Evolutionary conservation across 2,797 vertebrate genomes (phyloP).

Genomic region (Smutsia gigantea): DNA sequence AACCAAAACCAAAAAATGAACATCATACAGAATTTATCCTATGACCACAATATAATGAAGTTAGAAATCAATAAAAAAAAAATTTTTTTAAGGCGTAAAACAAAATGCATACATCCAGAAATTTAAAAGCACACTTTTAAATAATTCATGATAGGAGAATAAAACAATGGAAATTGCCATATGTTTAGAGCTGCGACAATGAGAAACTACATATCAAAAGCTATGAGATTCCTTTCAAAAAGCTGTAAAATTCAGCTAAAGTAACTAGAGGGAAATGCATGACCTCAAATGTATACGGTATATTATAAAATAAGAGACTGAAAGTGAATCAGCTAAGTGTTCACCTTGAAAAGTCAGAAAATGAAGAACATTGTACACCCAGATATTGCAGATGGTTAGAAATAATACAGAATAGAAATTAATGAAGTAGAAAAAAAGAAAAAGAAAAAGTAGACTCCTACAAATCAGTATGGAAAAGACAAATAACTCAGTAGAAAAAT

Average conservation of each 20-base stretch:
- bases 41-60: background rate
- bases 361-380: background rate
- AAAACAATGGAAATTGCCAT: background rate
- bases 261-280: background rate
- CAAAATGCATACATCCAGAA: background rate
- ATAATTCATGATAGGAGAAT: background rate
- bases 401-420: background rate
- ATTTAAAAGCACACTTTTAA: background rate
- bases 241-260: background rate
- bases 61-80: background rate
- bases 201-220: background rate
- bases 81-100: background rate
- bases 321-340: background rate
- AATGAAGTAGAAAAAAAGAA: background rate
- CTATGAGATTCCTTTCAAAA: background rate
- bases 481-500: background rate
- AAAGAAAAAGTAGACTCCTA: background rate
- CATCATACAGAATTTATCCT: background rate
- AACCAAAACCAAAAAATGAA: background rate
- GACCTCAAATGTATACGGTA: background rate
- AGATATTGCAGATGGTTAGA: background rate
- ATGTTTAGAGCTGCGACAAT: background rate
- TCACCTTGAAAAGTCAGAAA: background rate
- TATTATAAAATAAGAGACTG: background rate
- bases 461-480: background rate